phyloP scores from a whole-genome alignment of 2,797 vertebrate genomes.

The Thalassophryne amazonica region DNA sequence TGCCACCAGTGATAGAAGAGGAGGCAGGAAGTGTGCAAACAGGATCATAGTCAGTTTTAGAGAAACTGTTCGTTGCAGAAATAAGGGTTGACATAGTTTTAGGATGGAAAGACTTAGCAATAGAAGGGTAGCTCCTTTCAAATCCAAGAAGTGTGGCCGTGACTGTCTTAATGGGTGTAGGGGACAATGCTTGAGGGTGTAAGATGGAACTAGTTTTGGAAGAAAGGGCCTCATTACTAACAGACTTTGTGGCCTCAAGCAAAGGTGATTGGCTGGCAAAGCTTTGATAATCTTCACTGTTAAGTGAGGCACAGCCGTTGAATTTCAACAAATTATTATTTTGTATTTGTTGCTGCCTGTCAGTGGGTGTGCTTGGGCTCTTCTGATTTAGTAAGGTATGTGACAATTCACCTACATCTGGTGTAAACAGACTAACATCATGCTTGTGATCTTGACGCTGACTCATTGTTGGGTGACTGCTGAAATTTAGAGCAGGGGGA shows the following conservation, averaged over 20 bases:
- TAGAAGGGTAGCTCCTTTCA: conserved; percentile 44
- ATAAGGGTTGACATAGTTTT: conserved; percentile 25
- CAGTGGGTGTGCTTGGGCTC: conserved; percentile 26
- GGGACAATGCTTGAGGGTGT: background rate
- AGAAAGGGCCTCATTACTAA: conserved; percentile 4
- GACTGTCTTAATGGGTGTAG: conserved; percentile 15
- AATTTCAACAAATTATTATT: conserved; percentile 18
- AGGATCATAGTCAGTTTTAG: conserved; percentile 9
- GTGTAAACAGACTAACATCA: conserved; percentile 18
- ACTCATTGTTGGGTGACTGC: conserved; percentile 14
- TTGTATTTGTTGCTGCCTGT: conserved; percentile 26
- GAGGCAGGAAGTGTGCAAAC: background rate
- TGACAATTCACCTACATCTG: conserved; percentile 21
- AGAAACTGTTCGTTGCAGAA: conserved; percentile 3
- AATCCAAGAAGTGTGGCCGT: conserved; percentile 46
- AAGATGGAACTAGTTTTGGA: conserved; percentile 2
- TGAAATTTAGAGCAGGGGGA: conserved; percentile 39
- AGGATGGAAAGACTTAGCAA: conserved; percentile 25
- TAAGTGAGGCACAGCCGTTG: conserved; percentile 4
- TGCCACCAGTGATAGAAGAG: background rate
- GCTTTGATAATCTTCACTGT: conserved; percentile 26
- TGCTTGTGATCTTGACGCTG: conserved; percentile 18
- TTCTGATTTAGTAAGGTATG: conserved; percentile 24
- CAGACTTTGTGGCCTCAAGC: conserved; percentile 4
- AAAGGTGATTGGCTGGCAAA: conserved; percentile 15